Conservation (phyloP, 2,797 vertebrate species). For the Aeoliscus strigatus region DNA sequence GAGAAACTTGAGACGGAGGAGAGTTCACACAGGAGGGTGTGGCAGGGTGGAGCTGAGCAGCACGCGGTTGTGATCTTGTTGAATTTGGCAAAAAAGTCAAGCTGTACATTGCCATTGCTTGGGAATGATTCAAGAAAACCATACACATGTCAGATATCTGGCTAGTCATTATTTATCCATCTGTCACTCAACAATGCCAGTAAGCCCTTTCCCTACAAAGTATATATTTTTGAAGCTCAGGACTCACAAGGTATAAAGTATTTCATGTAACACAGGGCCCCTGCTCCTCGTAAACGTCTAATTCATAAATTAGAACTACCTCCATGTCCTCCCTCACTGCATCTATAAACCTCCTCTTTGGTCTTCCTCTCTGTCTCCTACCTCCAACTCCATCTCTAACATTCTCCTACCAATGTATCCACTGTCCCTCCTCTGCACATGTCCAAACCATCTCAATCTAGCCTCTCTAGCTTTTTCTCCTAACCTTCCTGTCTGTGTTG, state of each 20-base stretch:
- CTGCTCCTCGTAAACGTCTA: constrained; percentile 38
- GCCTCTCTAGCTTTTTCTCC: too few species aligned
- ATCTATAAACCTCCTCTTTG: too few species aligned
- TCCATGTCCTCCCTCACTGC: too few species aligned
- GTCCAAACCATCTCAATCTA: too few species aligned
- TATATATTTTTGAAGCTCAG: constrained; percentile 9
- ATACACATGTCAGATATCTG: constrained; percentile 3
- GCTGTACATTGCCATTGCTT: constrained; percentile 12
- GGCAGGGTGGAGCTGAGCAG: constrained; percentile 18
- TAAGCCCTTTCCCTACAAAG: constrained; percentile 1
- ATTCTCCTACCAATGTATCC: too few species aligned
- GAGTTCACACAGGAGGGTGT: constrained; percentile 4
- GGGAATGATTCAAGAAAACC: constrained; percentile 13
- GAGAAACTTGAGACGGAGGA: background rate
- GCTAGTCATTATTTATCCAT: constrained; percentile 9
- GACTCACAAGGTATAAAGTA: constrained; percentile 10
- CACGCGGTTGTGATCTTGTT: constrained; percentile 13
- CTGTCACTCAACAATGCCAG: constrained; percentile 12
- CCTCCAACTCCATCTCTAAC: too few species aligned
- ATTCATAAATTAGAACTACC: constrained; percentile 56
- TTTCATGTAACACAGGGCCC: constrained; percentile 28
- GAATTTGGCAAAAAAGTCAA: constrained; percentile 24
- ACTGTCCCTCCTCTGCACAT: too few species aligned
- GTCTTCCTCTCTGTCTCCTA: too few species aligned
- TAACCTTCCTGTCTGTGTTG: too few species aligned